Conservation (phyloP, 2,888 invertebrate species). For the Dorcus parallelipipedus region DNA sequence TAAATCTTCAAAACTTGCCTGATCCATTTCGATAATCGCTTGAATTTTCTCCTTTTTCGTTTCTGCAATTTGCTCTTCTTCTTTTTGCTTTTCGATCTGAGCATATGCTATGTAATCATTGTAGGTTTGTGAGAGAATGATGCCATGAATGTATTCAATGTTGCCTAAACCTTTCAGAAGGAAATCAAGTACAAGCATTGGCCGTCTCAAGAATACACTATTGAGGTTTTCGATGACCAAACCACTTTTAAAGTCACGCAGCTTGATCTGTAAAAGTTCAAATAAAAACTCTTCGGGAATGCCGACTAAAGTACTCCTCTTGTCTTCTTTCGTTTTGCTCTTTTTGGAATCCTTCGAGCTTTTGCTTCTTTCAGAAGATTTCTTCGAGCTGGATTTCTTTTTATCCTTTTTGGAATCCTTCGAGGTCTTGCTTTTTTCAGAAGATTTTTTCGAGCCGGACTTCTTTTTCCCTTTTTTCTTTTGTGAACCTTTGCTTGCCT, state of each 20-base stretch:
- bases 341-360: constrained; percentile 5
- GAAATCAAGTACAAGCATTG: constrained; percentile 30
- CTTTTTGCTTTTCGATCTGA: constrained; percentile 4
- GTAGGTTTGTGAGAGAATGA: constrained; percentile 29
- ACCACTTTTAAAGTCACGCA: constrained; percentile 26
- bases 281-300: constrained; percentile 31
- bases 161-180: constrained; percentile 37
- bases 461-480: constrained; percentile 20
- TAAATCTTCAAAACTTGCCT: constrained; percentile 27
- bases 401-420: constrained; percentile 15
- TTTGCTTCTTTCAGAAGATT: constrained; percentile 9
- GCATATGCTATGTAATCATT: constrained; percentile 6
- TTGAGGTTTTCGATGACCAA: constrained; percentile 40
- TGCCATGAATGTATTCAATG: constrained; percentile 36
- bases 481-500: constrained; percentile 3
- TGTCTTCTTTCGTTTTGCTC: constrained; percentile 15
- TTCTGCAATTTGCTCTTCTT: constrained; percentile 27
- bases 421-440: constrained; percentile 9
- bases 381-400: constrained; percentile 18
- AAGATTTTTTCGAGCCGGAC: constrained; percentile 16
- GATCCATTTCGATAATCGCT: constrained; percentile 26
- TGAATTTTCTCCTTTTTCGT: constrained; percentile 18
- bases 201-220: constrained; percentile 36
- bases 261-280: constrained; percentile 30
- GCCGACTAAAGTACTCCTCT: constrained; percentile 32